phyloP scores from a whole-genome alignment of 2,797 vertebrate genomes.

The Muraenolepis orangiensis region DNA sequence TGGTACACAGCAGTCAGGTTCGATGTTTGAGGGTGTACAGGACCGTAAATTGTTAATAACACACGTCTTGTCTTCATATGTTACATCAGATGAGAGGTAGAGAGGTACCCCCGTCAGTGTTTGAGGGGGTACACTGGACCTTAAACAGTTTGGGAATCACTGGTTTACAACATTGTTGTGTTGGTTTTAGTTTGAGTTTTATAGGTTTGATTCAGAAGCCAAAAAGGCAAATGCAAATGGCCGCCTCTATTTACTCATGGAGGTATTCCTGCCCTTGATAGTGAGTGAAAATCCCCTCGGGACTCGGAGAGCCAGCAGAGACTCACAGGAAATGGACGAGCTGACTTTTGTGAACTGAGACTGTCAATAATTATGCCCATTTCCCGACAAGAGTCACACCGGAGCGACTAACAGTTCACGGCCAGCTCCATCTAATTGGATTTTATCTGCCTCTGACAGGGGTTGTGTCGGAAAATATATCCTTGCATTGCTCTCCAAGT shows the following conservation, averaged over 20 bases:
- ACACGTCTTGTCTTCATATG: too few relatives aligned
- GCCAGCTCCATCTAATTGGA: constrained; percentile 62
- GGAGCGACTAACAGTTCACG: constrained; percentile 54
- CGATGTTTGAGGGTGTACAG: too few relatives aligned
- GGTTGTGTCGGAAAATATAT: constrained; percentile 47
- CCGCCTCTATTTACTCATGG: constrained; percentile 44
- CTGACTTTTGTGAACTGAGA: constrained; percentile 49
- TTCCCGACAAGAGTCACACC: constrained; percentile 57
- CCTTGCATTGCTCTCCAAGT: constrained; percentile 22
- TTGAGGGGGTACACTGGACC: too few relatives aligned
- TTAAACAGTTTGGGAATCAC: too few relatives aligned
- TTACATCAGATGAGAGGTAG: too few relatives aligned
- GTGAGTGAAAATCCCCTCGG: constrained; percentile 54
- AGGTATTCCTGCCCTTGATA: constrained; percentile 35
- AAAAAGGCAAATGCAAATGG: constrained; percentile 67
- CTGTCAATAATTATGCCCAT: constrained; percentile 73
- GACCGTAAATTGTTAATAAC: too few relatives aligned
- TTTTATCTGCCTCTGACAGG: constrained; percentile 62
- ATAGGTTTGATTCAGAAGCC: constrained; percentile 54
- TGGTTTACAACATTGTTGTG: neutral
- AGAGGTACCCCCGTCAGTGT: too few relatives aligned
- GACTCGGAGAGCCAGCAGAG: constrained; percentile 29
- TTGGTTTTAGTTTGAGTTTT: constrained; percentile 36
- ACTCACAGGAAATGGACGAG: constrained; percentile 37
- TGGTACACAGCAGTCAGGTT: too few relatives aligned